phyloP scores from a whole-genome alignment of 1,140 invertebrate genomes.

The Kradibia gibbosae region DNA sequence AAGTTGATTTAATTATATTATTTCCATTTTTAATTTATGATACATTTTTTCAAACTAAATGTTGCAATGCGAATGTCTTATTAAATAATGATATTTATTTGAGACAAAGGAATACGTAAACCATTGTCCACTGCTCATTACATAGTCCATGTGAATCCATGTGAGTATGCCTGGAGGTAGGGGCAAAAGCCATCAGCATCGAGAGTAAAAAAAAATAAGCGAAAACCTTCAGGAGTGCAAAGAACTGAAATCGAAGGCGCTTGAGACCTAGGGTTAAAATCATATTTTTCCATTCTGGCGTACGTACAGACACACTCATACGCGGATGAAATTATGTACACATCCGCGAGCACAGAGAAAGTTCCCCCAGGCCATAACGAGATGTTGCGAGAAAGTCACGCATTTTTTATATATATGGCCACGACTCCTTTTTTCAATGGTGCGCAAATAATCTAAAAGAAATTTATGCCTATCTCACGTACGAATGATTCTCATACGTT shows the following conservation, averaged over 20 bases:
- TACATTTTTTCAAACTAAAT: too few species aligned
- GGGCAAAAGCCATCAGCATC: too few species aligned
- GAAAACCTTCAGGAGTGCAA: too few species aligned
- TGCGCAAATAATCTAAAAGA: neutral
- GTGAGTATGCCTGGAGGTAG: too few species aligned
- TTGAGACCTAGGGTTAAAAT: slow-evolving; percentile 14
- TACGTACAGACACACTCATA: neutral
- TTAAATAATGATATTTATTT: too few species aligned
- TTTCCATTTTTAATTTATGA: too few species aligned
- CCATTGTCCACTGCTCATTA: too few species aligned
- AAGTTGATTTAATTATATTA: too few species aligned
- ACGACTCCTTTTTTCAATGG: slow-evolving; percentile 15
- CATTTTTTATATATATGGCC: neutral
- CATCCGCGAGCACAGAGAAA: slow-evolving; percentile 26
- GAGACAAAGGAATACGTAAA: too few species aligned
- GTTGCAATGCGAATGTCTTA: too few species aligned
- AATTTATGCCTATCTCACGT: neutral
- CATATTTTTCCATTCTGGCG: slow-evolving; percentile 7
- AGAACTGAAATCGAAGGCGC: too few species aligned
- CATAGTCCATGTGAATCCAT: too few species aligned
- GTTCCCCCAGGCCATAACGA: slow-evolving; percentile 26
- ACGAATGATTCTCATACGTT: neutral
- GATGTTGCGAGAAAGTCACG: slow-evolving; percentile 30
- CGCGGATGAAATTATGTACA: neutral
- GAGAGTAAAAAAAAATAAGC: neutral